Evolutionary conservation across 2,888 invertebrate genomes (phyloP).

Genomic region (Aelia acuminata): DNA sequence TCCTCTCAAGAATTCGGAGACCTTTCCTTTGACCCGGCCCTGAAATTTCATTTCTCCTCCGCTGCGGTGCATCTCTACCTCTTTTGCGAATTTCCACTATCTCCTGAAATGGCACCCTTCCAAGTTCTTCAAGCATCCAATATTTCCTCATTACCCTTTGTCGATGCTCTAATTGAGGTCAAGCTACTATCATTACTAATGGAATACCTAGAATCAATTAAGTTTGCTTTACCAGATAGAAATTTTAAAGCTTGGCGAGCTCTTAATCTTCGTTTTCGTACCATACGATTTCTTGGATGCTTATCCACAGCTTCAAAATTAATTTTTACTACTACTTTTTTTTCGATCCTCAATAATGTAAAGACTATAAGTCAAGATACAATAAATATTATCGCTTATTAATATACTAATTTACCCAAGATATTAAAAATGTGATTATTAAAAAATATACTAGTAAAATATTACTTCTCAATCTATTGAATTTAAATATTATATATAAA

Average conservation of each 20-base stretch:
- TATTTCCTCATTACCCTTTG: background rate
- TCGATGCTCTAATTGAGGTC: background rate
- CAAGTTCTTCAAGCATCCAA: background rate
- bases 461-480: no score
- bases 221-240: background rate
- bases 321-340: no score
- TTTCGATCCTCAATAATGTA: no score
- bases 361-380: no score
- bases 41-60: slow-evolving; percentile 7
- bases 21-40: background rate
- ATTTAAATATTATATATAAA: no score
- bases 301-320: no score
- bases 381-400: no score
- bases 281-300: no score
- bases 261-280: no score
- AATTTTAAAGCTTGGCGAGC: background rate
- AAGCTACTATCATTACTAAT: background rate
- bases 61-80: background rate
- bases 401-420: no score
- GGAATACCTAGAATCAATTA: background rate
- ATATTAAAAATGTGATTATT: no score
- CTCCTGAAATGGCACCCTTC: background rate
- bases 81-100: background rate
- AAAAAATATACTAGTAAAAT: no score
- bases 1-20: background rate